These are phyloP conservation scores for Dromaius novaehollandiae DNA, from an alignment of 2,113 vertebrate species.

Conservation along the genomic window DNA sequence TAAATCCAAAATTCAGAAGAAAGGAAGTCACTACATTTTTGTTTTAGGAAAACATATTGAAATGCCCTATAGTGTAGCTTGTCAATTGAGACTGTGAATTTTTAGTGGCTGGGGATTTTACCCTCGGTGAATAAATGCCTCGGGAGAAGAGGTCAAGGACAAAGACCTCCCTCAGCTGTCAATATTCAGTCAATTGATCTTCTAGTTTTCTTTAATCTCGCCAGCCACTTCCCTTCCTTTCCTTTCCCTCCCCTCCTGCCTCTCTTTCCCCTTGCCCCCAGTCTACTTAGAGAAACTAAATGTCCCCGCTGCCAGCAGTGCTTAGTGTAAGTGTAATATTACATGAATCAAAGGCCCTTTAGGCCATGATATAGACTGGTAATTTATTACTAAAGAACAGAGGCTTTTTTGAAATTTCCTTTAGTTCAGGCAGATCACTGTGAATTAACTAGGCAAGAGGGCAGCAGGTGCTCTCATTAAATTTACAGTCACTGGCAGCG, in stretches of 20 bases:
- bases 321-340: constrained; percentile 77
- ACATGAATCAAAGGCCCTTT: constrained; percentile 78
- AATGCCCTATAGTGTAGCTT: neutral
- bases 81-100: neutral
- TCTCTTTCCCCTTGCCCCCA: constrained; percentile 12
- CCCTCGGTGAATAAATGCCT: constrained; percentile 19
- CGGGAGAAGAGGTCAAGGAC: constrained; percentile 66
- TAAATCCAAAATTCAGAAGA: neutral
- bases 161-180: constrained; percentile 65
- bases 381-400: constrained; percentile 80
- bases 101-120: constrained; percentile 48
- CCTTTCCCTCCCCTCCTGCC: neutral
- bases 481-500: constrained; percentile 73
- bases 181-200: constrained; percentile 73
- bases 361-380: constrained; percentile 73
- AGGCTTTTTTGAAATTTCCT: constrained; percentile 74
- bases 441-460: constrained; percentile 79
- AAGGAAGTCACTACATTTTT: neutral
- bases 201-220: constrained; percentile 73
- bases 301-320: constrained; percentile 69
- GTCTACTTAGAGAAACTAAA: constrained; percentile 70
- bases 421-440: constrained; percentile 67
- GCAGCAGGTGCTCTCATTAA: constrained; percentile 79
- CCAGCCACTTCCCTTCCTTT: constrained; percentile 58
- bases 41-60: neutral